Percentiles rank a stretch among this genome's conserved stretches.
Conservation (phyloP, 2,113 vertebrate species). For the Heterotis niloticus region DNA sequence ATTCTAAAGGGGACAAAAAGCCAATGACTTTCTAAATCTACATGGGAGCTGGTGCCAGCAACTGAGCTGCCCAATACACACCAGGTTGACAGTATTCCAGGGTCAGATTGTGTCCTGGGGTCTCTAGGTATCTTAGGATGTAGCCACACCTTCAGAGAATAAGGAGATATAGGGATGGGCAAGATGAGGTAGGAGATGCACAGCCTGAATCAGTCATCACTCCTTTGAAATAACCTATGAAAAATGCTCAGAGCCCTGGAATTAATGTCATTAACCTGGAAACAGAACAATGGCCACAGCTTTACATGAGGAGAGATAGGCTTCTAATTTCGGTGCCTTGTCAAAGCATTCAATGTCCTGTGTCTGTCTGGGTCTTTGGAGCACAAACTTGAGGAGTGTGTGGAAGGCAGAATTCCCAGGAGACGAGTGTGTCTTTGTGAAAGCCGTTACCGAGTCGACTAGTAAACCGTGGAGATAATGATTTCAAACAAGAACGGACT, state of each 20-base stretch:
- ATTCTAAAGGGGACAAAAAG: constrained; percentile 37
- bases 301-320: constrained; percentile 20
- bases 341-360: background rate
- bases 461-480: background rate
- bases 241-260: constrained; percentile 25
- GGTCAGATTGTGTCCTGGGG: constrained; percentile 27
- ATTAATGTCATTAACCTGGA: constrained; percentile 26
- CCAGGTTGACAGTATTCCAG: constrained; percentile 38
- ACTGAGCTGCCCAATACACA: constrained; percentile 35
- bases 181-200: background rate
- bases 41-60: constrained; percentile 36
- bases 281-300: constrained; percentile 28
- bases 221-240: constrained; percentile 17
- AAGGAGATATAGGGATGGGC: background rate
- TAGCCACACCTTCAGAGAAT: background rate
- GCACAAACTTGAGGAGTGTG: constrained; percentile 11
- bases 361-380: constrained; percentile 2
- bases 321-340: constrained; percentile 13
- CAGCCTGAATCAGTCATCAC: constrained; percentile 11
- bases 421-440: constrained; percentile 20
- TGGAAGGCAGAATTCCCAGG: constrained; percentile 25
- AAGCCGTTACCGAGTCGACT: constrained; percentile 3
- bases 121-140: constrained; percentile 11
- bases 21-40: constrained; percentile 10
- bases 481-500: background rate